A percentile compares a stretch with the other conserved stretches of the same genome.
Conservation (phyloP, 2,113 vertebrate genomes). For the Mungos mungo region DNA sequence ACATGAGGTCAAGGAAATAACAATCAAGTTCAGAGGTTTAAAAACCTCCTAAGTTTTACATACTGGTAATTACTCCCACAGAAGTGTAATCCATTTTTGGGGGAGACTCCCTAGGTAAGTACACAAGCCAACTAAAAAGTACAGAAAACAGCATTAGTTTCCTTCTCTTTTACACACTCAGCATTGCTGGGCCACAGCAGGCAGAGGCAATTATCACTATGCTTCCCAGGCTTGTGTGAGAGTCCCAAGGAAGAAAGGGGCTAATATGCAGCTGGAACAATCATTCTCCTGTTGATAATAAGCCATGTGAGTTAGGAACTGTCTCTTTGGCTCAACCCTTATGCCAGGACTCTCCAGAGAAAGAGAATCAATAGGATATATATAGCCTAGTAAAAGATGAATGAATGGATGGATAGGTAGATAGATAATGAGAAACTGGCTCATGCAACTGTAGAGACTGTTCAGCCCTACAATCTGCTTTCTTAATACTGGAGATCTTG, state of each 20-base stretch:
- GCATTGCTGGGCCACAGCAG: background rate
- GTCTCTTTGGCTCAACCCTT: background rate
- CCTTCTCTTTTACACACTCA: background rate
- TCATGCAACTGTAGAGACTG: background rate
- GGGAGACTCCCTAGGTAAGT: background rate
- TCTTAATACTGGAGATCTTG: background rate
- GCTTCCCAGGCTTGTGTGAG: background rate
- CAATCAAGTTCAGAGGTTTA: background rate
- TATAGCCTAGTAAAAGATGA: background rate
- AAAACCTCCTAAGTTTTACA: constrained; percentile 7
- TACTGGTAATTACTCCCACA: background rate
- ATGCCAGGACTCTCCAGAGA: background rate
- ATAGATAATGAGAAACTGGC: background rate
- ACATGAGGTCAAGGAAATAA: background rate
- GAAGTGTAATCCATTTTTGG: background rate
- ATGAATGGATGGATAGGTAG: background rate
- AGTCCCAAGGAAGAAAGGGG: background rate
- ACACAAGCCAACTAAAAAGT: background rate
- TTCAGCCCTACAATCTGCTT: background rate
- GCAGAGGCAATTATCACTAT: background rate
- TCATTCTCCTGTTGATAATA: background rate
- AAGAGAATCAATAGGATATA: background rate
- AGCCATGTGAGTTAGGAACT: background rate
- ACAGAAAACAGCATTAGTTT: background rate
- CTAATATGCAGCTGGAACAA: background rate